A percentile compares a stretch with the other conserved stretches of the same genome.
These are phyloP conservation scores for Triplophysa siluroides DNA, from an alignment of 2,113 vertebrate species.

Conservation along the genomic window DNA sequence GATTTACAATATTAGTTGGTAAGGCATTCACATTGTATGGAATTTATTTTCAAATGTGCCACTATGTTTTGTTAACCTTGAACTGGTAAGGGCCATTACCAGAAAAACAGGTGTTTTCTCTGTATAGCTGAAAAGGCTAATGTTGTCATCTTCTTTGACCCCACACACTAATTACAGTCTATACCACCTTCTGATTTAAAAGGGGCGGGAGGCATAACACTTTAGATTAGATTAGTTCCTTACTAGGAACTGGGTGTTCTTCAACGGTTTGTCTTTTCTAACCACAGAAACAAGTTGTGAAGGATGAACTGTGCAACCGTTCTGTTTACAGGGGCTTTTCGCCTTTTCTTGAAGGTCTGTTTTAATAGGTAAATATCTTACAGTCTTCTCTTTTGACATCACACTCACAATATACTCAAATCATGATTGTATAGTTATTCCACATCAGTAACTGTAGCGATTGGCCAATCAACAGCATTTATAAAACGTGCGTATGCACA, in stretches of 20 bases:
- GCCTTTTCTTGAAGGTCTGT: too few relatives aligned
- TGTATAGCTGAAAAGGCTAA: conserved; percentile 3
- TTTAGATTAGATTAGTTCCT: conserved; percentile 3
- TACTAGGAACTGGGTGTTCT: neutral
- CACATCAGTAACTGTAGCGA: too few relatives aligned
- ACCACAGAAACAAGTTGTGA: neutral
- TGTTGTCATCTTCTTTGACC: conserved; percentile 15
- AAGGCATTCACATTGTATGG: neutral
- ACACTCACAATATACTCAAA: too few relatives aligned
- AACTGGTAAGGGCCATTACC: neutral
- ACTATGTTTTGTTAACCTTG: neutral
- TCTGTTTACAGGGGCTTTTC: too few relatives aligned
- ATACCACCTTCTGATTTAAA: conserved; percentile 21
- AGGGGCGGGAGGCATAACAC: neutral
- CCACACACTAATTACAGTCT: neutral
- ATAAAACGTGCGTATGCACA: too few relatives aligned
- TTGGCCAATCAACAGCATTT: too few relatives aligned
- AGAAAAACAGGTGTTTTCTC: conserved; percentile 13
- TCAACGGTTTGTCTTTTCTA: neutral
- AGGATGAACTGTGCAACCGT: too few relatives aligned
- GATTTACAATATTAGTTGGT: neutral
- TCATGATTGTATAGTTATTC: too few relatives aligned
- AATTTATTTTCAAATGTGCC: neutral
- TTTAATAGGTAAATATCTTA: too few relatives aligned
- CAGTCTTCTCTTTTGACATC: too few relatives aligned